phyloP scores from a whole-genome alignment of 1,140 invertebrate species.

The roundworm (Caenorhabditis elegans) region WBcel235 BX284604.4:2155001-2155500 shows the following conservation, averaged over 20 bases:
- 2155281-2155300: too few relatives aligned
- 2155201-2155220: too few relatives aligned
- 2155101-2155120: slow-evolving; percentile 50
- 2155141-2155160: slow-evolving; percentile 46
- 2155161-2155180: too few relatives aligned
- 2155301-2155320: slow-evolving; percentile 36
- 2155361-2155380: slow-evolving; percentile 43
- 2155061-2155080: slow-evolving; percentile 36
- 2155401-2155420: too few relatives aligned
- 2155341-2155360: slow-evolving; percentile 42
- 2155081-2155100: slow-evolving; percentile 41
- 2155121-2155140: slow-evolving; percentile 48
- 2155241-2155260: too few relatives aligned
- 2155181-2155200: too few relatives aligned
- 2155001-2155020: slow-evolving; percentile 48
- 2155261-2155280: too few relatives aligned
- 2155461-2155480: too few relatives aligned
- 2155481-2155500: background rate
- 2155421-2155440: too few relatives aligned
- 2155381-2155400: slow-evolving; percentile 36
- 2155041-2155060: slow-evolving; percentile 47
- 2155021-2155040: slow-evolving; percentile 47
- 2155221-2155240: too few relatives aligned
- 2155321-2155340: slow-evolving; percentile 39
- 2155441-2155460: too few relatives aligned